These are phyloP conservation scores for Procambarus virginalis DNA, from an alignment of 1,140 invertebrate species.

Conservation along the genomic window DNA sequence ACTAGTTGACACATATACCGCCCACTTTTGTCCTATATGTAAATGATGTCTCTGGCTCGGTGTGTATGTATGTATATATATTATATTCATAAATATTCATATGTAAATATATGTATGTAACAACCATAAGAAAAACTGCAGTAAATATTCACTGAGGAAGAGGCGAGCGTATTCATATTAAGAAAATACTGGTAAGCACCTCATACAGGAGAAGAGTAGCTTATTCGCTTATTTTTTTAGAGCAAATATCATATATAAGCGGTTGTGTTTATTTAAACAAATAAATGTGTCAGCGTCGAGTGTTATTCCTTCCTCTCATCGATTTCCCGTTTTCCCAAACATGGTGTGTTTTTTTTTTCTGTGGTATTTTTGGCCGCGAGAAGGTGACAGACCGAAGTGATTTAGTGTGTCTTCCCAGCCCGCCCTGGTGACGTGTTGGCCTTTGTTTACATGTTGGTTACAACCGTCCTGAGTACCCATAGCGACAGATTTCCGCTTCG, in stretches of 20 bases:
- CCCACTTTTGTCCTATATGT: background rate
- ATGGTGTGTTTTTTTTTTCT: conserved; percentile 51
- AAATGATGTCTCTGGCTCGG: background rate
- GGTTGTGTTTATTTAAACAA: background rate
- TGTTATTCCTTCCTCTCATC: conserved; percentile 52
- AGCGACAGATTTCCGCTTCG: conserved; percentile 61
- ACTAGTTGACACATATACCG: background rate
- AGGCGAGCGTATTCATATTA: background rate
- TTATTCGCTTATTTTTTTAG: background rate
- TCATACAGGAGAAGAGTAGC: background rate
- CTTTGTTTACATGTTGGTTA: conserved; percentile 62
- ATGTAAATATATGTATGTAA: background rate
- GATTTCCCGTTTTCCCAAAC: conserved; percentile 67
- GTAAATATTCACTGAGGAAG: background rate
- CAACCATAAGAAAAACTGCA: background rate
- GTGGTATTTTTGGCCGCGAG: conserved; percentile 35
- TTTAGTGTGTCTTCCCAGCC: conserved; percentile 28
- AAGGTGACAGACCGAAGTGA: conserved; percentile 56
- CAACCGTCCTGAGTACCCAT: conserved; percentile 40
- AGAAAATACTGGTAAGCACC: background rate
- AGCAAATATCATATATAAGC: background rate
- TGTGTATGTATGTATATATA: background rate
- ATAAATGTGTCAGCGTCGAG: conserved; percentile 6
- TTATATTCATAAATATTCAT: background rate
- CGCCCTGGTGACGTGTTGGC: conserved; percentile 27